A percentile compares a stretch with the other conserved stretches of the same genome.
Conservation (phyloP, 2,888 invertebrate species). For the Trissolcus brochymenae region DNA sequence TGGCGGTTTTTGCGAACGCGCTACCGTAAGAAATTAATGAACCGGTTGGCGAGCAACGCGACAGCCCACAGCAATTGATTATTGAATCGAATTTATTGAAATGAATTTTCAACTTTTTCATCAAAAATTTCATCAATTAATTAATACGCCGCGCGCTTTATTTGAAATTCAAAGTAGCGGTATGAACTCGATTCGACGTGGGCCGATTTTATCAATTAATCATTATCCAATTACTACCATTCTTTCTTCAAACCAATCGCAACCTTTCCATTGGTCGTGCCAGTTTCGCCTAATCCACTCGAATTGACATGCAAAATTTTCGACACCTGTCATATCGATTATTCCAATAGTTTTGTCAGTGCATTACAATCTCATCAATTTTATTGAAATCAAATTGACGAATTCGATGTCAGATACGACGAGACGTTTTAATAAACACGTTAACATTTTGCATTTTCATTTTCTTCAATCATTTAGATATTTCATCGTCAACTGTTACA, state of each 20-base stretch:
- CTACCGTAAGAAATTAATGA: slow-evolving; percentile 44
- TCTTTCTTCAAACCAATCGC: slow-evolving; percentile 17
- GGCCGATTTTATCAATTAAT: slow-evolving; percentile 33
- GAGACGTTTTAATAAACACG: no score
- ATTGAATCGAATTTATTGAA: slow-evolving; percentile 49
- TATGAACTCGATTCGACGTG: slow-evolving; percentile 19
- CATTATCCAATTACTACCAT: slow-evolving; percentile 29
- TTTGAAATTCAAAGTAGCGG: slow-evolving; percentile 39
- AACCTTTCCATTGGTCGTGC: slow-evolving; percentile 16
- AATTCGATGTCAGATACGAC: no score
- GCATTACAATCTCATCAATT: neutral
- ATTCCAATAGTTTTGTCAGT: neutral
- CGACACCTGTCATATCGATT: slow-evolving; percentile 14
- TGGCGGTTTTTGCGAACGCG: slow-evolving; percentile 23
- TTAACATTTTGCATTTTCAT: no score
- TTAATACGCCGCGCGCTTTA: slow-evolving; percentile 36
- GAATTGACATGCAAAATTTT: slow-evolving; percentile 15
- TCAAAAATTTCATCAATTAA: slow-evolving; percentile 25
- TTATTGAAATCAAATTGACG: no score
- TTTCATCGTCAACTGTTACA: no score
- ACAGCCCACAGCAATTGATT: slow-evolving; percentile 49
- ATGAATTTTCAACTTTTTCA: slow-evolving; percentile 40
- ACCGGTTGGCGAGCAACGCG: slow-evolving; percentile 39
- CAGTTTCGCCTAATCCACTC: slow-evolving; percentile 14
- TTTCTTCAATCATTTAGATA: no score